Evolutionary conservation across 2,113 vertebrate species (phyloP).

Genomic region (Jaculus jaculus): DNA sequence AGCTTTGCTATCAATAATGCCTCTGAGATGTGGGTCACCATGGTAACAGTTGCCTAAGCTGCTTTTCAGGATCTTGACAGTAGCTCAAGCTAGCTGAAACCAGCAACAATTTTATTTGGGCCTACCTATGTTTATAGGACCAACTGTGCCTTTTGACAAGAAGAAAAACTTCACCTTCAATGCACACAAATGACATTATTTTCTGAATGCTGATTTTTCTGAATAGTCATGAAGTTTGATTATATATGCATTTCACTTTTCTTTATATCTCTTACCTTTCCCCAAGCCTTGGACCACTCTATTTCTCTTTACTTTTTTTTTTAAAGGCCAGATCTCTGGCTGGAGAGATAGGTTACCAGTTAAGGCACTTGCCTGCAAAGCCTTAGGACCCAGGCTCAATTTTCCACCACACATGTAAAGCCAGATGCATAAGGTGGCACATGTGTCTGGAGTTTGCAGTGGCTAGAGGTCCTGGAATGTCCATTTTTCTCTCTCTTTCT

Average conservation of each 20-base stretch:
- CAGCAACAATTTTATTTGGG: background rate
- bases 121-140: background rate
- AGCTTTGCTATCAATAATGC: background rate
- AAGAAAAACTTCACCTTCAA: background rate
- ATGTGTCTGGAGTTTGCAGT: no score
- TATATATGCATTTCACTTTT: background rate
- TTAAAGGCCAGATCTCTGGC: no score
- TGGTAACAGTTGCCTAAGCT: background rate
- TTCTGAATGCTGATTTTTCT: background rate
- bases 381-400: no score
- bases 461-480: no score
- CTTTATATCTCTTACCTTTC: background rate
- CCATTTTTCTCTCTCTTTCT: no score
- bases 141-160: background rate
- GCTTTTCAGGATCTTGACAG: background rate
- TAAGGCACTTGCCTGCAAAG: no score
- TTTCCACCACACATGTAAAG: no score
- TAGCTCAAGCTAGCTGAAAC: background rate
- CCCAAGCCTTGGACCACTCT: background rate
- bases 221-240: background rate
- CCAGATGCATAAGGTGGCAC: no score
- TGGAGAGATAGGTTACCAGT: no score
- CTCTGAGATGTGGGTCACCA: background rate
- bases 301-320: background rate
- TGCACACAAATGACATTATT: background rate